Conservation (phyloP, 2,113 vertebrate species). For the rabbit (Oryctolagus cuniculus) region DNA sequence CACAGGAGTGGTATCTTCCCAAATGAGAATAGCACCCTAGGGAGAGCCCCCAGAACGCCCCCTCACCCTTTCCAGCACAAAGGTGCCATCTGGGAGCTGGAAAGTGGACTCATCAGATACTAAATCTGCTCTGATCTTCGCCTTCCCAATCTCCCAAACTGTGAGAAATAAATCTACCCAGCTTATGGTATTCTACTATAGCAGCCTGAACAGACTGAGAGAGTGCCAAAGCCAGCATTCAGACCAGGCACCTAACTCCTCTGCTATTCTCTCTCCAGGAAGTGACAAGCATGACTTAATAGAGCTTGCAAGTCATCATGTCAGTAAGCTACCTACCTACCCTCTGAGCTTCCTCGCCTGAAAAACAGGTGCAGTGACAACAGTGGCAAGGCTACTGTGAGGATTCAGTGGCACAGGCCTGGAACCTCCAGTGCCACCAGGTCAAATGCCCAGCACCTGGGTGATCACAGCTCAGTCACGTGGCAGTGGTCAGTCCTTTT, state of each 20-base stretch:
- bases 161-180: neutral
- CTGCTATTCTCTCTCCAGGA: neutral
- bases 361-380: neutral
- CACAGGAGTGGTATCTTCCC: too few species aligned
- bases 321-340: neutral
- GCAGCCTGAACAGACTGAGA: neutral
- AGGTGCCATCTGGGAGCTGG: neutral
- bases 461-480: fast-evolving
- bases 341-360: neutral
- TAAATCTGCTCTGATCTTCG: neutral
- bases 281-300: neutral
- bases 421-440: fast-evolving
- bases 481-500: too few species aligned
- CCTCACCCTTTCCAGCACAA: neutral
- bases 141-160: neutral
- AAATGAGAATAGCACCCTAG: neutral
- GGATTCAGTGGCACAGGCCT: neutral
- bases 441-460: neutral
- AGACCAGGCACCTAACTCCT: neutral
- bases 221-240: neutral
- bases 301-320: neutral
- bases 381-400: neutral
- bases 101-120: neutral
- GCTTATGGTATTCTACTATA: neutral
- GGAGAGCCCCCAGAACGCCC: neutral